Base-by-base conservation (phyloP, 37 sponge, comb jelly and placozoan genomes). In the Axinella damicornis region DNA sequence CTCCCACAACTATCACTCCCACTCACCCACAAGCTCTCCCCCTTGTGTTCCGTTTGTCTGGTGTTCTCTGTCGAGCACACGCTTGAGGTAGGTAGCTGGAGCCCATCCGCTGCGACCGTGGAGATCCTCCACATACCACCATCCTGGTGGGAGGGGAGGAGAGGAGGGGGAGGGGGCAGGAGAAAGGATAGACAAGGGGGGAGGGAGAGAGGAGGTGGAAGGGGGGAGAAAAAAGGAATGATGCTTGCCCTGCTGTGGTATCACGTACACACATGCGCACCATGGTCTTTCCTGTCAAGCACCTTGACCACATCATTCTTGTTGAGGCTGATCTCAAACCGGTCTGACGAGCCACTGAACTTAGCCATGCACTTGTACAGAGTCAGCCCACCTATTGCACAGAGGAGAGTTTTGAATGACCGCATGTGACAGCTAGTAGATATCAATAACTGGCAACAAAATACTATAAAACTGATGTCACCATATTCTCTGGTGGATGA, bases 91-190 rank as follows among this genome's bases (percentile, higher is more conserved):
- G 24, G 59, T 83, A 27, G 78, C 78, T 41, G 89, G 89, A 22
- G 73, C 84, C 89, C 89, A 89, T 16, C 89, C 89, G 24, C 33
- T 19, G 16, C 77, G 54, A 12, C 83, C 89, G 15, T 71, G 62
- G 18, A 27, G 22, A 58, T 89, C 89, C 70, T 89, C 71, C 31
- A 82, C 84, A 77, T 77, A 83, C 89, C 89, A 89, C 89, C 89
- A 89, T 17, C 83, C 87, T 86, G 32, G 9, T 4, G 9, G 4
- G 9, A 46, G 46, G 9, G 46, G 6, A 46, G 46, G 46, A 9
- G 46, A 46, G 64, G 5, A 39, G 32, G 35, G 27, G 34, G 36
- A 35, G 27, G 34, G 53, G 13, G 20, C 2, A 14, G 12, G 1
- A 28, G 73, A 38, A 16, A 46, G 46, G n/a, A n/a, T n/a, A n/a